Percentiles rank a stretch among this genome's conserved stretches.
These are phyloP conservation scores for Beroe forskalii DNA, from an alignment of 37 sponge, comb jelly and placozoan species.

Conservation along the genomic window DNA sequence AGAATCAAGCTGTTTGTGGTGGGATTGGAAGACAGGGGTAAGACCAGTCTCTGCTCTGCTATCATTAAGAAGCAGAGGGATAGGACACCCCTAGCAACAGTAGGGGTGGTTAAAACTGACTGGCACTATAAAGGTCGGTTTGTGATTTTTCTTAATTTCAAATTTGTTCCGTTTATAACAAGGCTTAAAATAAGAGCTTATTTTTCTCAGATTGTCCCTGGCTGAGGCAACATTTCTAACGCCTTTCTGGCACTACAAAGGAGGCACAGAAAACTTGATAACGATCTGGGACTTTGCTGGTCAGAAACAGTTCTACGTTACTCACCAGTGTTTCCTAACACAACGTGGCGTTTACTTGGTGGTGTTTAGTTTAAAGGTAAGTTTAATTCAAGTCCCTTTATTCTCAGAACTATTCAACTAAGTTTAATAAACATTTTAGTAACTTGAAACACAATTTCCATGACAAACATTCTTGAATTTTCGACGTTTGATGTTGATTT, in stretches of 20 bases:
- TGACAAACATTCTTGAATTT: too few relatives aligned
- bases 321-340: conserved; percentile 44
- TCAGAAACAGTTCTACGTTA: conserved; percentile 51
- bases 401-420: too few relatives aligned
- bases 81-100: not conserved
- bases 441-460: too few relatives aligned
- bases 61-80: not conserved
- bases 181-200: too few relatives aligned
- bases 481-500: too few relatives aligned
- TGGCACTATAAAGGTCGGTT: conserved; percentile 22
- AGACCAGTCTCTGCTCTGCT: not conserved
- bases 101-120: conserved; percentile 1
- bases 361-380: not conserved
- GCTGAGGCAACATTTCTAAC: too few relatives aligned
- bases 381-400: too few relatives aligned
- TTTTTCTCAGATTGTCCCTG: too few relatives aligned
- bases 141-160: too few relatives aligned
- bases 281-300: conserved; percentile 42
- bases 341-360: conserved; percentile 18
- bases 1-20: conserved; percentile 49
- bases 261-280: not conserved
- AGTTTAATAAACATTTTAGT: too few relatives aligned
- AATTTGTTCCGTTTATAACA: too few relatives aligned
- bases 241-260: too few relatives aligned
- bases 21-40: conserved; percentile 24